Conservation (phyloP, 2,888 invertebrate species). For the Pristionchus maxplancki region DNA sequence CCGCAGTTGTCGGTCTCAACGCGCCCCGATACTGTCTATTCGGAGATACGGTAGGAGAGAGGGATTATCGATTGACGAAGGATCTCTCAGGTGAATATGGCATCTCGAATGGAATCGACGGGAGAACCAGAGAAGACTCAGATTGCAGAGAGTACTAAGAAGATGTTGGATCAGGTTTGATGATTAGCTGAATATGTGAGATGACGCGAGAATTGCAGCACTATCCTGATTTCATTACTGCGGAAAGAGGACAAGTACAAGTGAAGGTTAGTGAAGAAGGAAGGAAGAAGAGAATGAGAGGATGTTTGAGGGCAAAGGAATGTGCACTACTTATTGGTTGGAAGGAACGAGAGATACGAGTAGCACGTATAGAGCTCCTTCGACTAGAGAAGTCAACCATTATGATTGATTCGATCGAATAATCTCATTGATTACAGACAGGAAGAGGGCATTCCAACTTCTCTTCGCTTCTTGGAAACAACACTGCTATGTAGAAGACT, state of each 20-base stretch:
- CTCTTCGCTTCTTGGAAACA: slow-evolving; percentile 40
- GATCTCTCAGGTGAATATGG: slow-evolving; percentile 68
- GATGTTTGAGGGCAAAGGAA: slow-evolving; percentile 70
- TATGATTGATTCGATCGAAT: background rate
- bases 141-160: slow-evolving; percentile 69
- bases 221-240: slow-evolving; percentile 69
- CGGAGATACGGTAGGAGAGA: slow-evolving; percentile 70
- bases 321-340: slow-evolving; percentile 75
- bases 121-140: slow-evolving; percentile 73
- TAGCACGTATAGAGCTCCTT: background rate
- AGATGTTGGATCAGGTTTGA: slow-evolving; percentile 56
- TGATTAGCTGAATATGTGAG: background rate
- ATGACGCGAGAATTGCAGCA: slow-evolving; percentile 51
- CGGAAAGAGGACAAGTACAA: slow-evolving; percentile 70
- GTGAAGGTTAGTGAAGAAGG: slow-evolving; percentile 58
- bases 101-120: slow-evolving; percentile 76
- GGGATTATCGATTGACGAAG: background rate
- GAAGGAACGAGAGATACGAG: slow-evolving; percentile 58
- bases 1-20: slow-evolving; percentile 76
- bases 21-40: slow-evolving; percentile 77
- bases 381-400: background rate
- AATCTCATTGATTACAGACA: background rate
- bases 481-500: background rate
- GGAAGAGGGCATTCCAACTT: slow-evolving; percentile 14
- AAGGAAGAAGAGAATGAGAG: background rate